A percentile compares a stretch with the other conserved stretches of the same genome.
phyloP scores from a whole-genome alignment of 2,113 vertebrate genomes.

The Boulengeromyrus knoepffleri region DNA sequence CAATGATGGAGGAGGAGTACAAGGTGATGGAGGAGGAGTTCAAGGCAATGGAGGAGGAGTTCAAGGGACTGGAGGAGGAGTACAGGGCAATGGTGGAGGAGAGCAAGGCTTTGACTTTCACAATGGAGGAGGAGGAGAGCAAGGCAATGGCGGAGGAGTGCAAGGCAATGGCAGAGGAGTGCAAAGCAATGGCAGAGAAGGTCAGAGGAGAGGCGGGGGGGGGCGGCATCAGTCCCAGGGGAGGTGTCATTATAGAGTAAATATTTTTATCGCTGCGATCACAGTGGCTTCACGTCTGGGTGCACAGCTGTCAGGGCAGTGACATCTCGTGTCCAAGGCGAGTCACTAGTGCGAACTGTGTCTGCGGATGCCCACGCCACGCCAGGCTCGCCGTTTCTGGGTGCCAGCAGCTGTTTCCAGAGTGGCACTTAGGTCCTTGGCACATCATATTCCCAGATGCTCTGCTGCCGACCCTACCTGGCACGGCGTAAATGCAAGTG shows the following conservation, averaged over 20 bases:
- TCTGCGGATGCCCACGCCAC: not conserved
- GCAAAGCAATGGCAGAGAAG: no score
- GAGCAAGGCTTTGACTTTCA: no score
- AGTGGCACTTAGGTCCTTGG: slow-evolving; percentile 12
- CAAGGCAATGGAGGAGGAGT: no score
- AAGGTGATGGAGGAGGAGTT: no score
- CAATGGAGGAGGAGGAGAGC: no score
- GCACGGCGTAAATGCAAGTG: not conserved
- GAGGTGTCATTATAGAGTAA: slow-evolving; percentile 27
- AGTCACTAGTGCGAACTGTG: not conserved
- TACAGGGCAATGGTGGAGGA: no score
- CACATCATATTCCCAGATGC: not conserved
- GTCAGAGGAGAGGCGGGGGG: not conserved
- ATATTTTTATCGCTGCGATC: slow-evolving; percentile 39
- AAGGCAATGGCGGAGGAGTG: no score
- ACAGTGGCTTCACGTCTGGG: slow-evolving; percentile 36
- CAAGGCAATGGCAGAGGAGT: no score
- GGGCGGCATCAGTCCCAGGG: not conserved
- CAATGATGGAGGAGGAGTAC: no score
- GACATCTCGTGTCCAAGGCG: not conserved
- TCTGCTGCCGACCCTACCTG: not conserved
- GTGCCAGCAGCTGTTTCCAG: not conserved
- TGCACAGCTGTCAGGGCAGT: slow-evolving; percentile 33
- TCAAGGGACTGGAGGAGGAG: no score
- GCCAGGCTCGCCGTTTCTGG: not conserved